Evolutionary conservation across 2,113 vertebrate species (phyloP).

Genomic region (Phyllopteryx taeniolatus): DNA sequence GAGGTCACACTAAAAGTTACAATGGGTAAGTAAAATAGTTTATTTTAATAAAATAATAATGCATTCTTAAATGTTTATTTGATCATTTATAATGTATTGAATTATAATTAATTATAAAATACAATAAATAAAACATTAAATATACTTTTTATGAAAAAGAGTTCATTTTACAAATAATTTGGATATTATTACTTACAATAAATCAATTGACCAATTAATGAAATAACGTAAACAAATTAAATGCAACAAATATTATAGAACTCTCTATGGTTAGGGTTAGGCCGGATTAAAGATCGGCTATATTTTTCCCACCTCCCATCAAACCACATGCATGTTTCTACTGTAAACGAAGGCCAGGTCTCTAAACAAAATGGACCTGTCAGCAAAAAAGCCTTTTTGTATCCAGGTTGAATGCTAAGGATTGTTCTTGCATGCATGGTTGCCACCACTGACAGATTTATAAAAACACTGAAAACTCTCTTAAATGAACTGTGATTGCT

Average conservation of each 20-base stretch:
- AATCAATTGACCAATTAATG: too few species aligned
- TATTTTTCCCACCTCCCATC: background rate
- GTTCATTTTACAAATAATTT: too few species aligned
- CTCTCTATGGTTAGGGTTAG: background rate
- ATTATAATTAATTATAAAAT: too few species aligned
- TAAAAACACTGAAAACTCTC: conserved; percentile 8
- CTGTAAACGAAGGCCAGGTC: conserved; percentile 15
- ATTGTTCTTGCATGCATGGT: conserved; percentile 27
- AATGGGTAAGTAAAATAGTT: too few species aligned
- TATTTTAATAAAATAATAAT: too few species aligned
- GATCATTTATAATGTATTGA: too few species aligned
- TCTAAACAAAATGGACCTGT: conserved; percentile 28
- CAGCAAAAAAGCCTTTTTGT: conserved; percentile 17
- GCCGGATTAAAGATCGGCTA: background rate
- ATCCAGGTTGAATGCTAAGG: conserved; percentile 34
- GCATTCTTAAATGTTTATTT: too few species aligned
- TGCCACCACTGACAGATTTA: conserved; percentile 28
- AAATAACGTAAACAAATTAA: background rate
- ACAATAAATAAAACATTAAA: too few species aligned
- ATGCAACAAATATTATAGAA: background rate
- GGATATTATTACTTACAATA: too few species aligned
- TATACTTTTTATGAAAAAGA: too few species aligned
- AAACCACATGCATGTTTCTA: conserved; percentile 12
- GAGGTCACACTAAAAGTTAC: too few species aligned
- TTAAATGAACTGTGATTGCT: conserved; percentile 9